Percentiles rank a stretch among this genome's conserved stretches.
These are phyloP conservation scores for Mandrillus leucophaeus DNA, from an alignment of 2,113 vertebrate genomes.

Conservation along the genomic window DNA sequence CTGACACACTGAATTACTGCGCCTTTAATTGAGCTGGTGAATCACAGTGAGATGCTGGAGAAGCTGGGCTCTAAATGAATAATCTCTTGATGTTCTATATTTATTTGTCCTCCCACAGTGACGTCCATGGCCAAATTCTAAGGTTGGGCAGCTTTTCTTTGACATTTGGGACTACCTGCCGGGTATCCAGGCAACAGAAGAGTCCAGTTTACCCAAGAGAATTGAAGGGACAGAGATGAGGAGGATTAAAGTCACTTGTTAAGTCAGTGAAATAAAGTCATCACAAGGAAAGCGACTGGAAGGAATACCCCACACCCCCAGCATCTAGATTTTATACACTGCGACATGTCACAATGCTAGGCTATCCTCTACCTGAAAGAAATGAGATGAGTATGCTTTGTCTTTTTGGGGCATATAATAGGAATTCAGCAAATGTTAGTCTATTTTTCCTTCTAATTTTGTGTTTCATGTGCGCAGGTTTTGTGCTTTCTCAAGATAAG, in stretches of 20 bases:
- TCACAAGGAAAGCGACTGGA: not conserved
- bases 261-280: conserved; percentile 22
- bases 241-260: conserved; percentile 1
- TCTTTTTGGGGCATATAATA: not conserved
- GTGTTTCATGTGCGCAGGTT: not conserved
- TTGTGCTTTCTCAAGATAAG: not conserved
- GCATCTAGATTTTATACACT: not conserved
- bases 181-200: conserved; percentile 47
- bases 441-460: not conserved
- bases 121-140: conserved; percentile 62
- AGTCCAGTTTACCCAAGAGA: not conserved
- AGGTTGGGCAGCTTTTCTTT: conserved; percentile 48
- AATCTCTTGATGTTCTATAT: conserved; percentile 79
- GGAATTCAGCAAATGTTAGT: not conserved
- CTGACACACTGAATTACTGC: conserved; percentile 60
- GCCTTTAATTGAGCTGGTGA: conserved; percentile 71
- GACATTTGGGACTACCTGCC: conserved; percentile 52
- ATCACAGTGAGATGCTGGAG: conserved; percentile 20
- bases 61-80: conserved; percentile 68
- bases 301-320: not conserved
- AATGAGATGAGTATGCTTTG: not conserved
- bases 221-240: not conserved
- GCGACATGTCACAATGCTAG: fast-evolving
- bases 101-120: conserved; percentile 80
- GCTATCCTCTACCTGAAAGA: not conserved